phyloP scores from a whole-genome alignment of 2,797 vertebrate species.

The Saguinus oedipus region DNA sequence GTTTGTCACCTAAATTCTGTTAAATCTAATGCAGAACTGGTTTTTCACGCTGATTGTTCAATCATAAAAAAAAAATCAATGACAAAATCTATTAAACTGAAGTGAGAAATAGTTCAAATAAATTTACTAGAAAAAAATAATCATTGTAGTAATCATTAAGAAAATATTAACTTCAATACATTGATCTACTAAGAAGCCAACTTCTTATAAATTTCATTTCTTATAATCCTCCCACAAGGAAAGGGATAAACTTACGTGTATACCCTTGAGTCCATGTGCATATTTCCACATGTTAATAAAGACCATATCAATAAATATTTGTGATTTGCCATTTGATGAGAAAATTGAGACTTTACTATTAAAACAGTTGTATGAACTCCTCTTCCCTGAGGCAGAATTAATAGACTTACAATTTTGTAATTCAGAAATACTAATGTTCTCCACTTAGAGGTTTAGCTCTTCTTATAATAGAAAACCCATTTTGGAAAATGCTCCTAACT shows the following conservation, averaged over 20 bases:
- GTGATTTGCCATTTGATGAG: background rate
- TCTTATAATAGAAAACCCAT: constrained; percentile 47
- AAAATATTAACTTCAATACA: background rate
- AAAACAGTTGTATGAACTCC: background rate
- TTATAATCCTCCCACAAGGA: background rate
- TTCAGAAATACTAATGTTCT: constrained; percentile 48
- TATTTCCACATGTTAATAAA: background rate
- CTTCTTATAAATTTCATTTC: background rate
- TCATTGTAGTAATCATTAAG: background rate
- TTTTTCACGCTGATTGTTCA: background rate
- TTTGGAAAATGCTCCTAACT: constrained; percentile 47
- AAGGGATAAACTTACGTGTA: background rate
- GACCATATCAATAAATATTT: background rate
- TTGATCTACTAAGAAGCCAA: background rate
- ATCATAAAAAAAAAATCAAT: background rate
- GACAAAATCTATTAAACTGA: background rate
- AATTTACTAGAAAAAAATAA: background rate
- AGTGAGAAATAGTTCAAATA: background rate
- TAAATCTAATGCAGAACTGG: background rate
- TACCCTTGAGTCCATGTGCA: background rate
- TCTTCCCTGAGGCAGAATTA: constrained; percentile 26
- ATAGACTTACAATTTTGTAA: constrained; percentile 30
- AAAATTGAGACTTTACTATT: constrained; percentile 28
- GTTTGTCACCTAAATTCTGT: background rate
- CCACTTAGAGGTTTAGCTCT: background rate